Conservation (phyloP, 1,140 invertebrate species). For the Nylanderia fulva region DNA sequence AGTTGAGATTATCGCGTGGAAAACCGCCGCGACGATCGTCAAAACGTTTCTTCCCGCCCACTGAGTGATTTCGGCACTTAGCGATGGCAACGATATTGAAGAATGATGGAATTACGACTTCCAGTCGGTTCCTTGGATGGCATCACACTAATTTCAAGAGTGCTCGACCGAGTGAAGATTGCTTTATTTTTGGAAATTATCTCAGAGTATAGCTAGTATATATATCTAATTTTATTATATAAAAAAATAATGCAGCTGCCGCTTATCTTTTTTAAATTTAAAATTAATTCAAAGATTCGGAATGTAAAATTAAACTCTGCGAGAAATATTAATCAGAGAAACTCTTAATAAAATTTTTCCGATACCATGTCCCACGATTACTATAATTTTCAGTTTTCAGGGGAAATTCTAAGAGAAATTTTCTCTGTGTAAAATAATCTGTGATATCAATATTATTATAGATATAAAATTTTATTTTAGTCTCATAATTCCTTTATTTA, state of each 20-base stretch:
- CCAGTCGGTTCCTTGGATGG: conserved; percentile 6
- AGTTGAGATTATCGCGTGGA: conserved; percentile 52
- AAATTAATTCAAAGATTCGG: neutral
- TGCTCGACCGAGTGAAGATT: neutral
- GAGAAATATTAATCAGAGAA: too few relatives aligned
- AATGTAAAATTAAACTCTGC: neutral
- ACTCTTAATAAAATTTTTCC: too few relatives aligned
- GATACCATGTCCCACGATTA: too few relatives aligned
- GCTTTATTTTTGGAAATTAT: conserved; percentile 48
- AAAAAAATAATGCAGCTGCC: neutral
- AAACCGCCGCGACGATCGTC: conserved; percentile 34
- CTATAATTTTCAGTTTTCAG: too few relatives aligned
- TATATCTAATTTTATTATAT: too few relatives aligned
- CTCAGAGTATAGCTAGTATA: neutral
- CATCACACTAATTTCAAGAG: conserved; percentile 37
- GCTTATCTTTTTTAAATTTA: neutral
- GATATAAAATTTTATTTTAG: too few relatives aligned
- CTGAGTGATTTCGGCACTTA: conserved; percentile 67
- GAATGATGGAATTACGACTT: conserved; percentile 65
- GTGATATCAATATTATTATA: neutral
- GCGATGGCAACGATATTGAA: conserved; percentile 30
- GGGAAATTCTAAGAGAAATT: too few relatives aligned
- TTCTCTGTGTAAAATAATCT: too few relatives aligned
- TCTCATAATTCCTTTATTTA: conserved; percentile 3
- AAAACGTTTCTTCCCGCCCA: conserved; percentile 37